Conservation (phyloP, 2,888 invertebrate species). For the Parnassius apollo region DNA sequence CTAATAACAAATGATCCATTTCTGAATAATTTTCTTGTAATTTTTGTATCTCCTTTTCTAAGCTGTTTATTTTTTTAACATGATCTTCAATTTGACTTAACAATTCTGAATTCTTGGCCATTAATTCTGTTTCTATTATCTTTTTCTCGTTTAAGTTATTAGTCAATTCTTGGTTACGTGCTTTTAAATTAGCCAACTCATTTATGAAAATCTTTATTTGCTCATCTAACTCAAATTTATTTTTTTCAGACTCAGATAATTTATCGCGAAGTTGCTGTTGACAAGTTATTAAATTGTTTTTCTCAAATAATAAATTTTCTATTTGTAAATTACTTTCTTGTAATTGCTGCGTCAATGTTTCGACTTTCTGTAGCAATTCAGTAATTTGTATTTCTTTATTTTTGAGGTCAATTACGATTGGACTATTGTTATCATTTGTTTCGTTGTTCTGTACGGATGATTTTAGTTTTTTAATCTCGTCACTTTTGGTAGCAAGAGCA, state of each 20-base stretch:
- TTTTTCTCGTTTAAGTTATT: slow-evolving; percentile 34
- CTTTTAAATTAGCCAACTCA: slow-evolving; percentile 35
- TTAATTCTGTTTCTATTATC: slow-evolving; percentile 33
- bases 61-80: slow-evolving; percentile 34
- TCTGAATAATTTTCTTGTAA: too few relatives aligned
- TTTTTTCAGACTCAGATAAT: slow-evolving; percentile 36
- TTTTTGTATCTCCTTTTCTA: slow-evolving; percentile 39
- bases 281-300: slow-evolving; percentile 21
- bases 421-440: slow-evolving; percentile 27
- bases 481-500: slow-evolving; percentile 48
- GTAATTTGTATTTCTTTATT: slow-evolving; percentile 44
- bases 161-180: slow-evolving; percentile 39
- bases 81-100: slow-evolving; percentile 38
- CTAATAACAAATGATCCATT: slow-evolving; percentile 19
- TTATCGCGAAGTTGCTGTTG: slow-evolving; percentile 44
- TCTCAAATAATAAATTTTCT: slow-evolving; percentile 32
- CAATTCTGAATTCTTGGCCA: slow-evolving; percentile 37
- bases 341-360: slow-evolving; percentile 43
- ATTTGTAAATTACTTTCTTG: slow-evolving; percentile 36
- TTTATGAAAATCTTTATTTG: slow-evolving; percentile 26
- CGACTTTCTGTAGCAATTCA: slow-evolving; percentile 38
- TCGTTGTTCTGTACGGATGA: slow-evolving; percentile 32
- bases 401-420: slow-evolving; percentile 39
- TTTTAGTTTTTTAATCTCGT: slow-evolving; percentile 55
- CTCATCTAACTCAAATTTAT: slow-evolving; percentile 37